Evolutionary conservation across 2,888 invertebrate species (phyloP).

Genomic region (Apocheima hispidaria): DNA sequence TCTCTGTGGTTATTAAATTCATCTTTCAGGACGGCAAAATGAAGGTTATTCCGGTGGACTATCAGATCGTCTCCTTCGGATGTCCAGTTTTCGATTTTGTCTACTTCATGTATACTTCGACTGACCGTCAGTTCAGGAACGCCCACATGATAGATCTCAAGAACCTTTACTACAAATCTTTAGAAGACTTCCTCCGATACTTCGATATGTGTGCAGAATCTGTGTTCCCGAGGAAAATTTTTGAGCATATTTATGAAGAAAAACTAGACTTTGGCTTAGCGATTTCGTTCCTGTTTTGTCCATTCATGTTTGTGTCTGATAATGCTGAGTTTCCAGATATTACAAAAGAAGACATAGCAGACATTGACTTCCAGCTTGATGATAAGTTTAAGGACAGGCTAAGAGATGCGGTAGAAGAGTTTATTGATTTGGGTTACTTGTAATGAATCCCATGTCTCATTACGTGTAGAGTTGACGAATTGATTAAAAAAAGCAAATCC

Average conservation of each 20-base stretch:
- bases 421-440: slow-evolving; percentile 50
- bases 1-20: slow-evolving; percentile 13
- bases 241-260: slow-evolving; percentile 54
- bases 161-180: slow-evolving; percentile 35
- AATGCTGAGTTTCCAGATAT: slow-evolving; percentile 50
- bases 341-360: slow-evolving; percentile 44
- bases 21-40: slow-evolving; percentile 50
- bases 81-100: slow-evolving; percentile 38
- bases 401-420: slow-evolving; percentile 55
- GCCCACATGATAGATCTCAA: slow-evolving; percentile 53
- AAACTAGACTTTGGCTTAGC: slow-evolving; percentile 55
- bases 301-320: slow-evolving; percentile 51
- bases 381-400: slow-evolving; percentile 48
- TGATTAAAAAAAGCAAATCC: not conserved
- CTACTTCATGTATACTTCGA: slow-evolving; percentile 38
- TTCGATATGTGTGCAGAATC: slow-evolving; percentile 54
- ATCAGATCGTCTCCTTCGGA: slow-evolving; percentile 52
- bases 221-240: slow-evolving; percentile 52
- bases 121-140: slow-evolving; percentile 47
- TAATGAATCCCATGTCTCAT: not conserved
- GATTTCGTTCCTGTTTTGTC: slow-evolving; percentile 45
- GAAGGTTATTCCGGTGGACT: slow-evolving; percentile 53
- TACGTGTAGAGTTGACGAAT: not conserved
- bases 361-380: slow-evolving; percentile 45
- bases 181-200: slow-evolving; percentile 41